Evolutionary conservation across 2,113 vertebrate genomes (phyloP).

Genomic region (Oncorhynchus nerka): DNA sequence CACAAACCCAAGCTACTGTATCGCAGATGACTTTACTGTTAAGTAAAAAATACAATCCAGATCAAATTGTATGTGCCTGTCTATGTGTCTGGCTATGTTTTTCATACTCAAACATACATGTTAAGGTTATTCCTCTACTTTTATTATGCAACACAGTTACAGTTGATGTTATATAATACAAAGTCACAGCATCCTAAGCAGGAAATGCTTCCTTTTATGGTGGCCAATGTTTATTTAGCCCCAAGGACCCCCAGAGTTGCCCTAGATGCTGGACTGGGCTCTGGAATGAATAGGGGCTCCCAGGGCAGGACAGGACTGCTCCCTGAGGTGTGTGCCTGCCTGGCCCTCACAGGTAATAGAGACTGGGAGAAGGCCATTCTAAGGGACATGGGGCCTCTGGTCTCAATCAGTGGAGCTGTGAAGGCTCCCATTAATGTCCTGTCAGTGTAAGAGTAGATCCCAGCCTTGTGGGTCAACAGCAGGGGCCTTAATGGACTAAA

Average conservation of each 20-base stretch:
- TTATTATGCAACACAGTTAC: background rate
- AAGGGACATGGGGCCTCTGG: constrained; percentile 18
- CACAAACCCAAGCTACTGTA: background rate
- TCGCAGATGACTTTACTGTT: background rate
- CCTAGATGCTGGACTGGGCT: background rate
- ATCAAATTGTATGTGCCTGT: background rate
- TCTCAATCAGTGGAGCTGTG: constrained; percentile 16
- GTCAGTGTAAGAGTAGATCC: constrained; percentile 6
- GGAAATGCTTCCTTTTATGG: constrained; percentile 4
- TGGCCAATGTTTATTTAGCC: constrained; percentile 26
- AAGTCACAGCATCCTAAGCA: constrained; percentile 6
- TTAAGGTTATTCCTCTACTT: background rate
- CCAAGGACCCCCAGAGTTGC: constrained; percentile 28
- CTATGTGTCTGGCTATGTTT: background rate
- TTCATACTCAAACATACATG: background rate
- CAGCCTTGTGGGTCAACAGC: background rate
- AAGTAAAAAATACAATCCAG: background rate
- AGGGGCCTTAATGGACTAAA: constrained; percentile 6
- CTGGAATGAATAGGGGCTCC: constrained; percentile 6
- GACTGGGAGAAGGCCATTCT: constrained; percentile 11
- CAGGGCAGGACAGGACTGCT: background rate
- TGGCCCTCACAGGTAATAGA: constrained; percentile 10
- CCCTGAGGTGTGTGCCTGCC: constrained; percentile 18
- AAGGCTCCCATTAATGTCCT: constrained; percentile 20
- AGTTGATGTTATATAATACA: constrained; percentile 9